Conservation (phyloP, 1,140 invertebrate genomes). For the Brachionus koreanus region DNA sequence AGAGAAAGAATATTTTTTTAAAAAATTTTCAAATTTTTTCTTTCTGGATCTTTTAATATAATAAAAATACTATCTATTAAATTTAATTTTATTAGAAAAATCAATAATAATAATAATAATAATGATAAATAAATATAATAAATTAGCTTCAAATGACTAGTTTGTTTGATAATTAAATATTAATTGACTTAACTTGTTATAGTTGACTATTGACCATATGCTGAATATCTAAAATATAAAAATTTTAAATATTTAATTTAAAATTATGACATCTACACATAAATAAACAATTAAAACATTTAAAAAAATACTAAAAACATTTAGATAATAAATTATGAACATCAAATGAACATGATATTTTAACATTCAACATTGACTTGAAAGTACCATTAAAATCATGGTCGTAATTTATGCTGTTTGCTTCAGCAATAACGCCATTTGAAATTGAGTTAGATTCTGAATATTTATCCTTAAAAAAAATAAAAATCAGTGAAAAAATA, state of each 20-base stretch:
- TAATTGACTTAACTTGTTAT: neutral
- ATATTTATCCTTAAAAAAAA: neutral
- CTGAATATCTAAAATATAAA: neutral
- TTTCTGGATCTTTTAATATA: too few species aligned
- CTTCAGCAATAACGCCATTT: neutral
- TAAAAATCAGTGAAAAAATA: neutral
- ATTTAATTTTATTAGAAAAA: neutral
- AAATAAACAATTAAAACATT: conserved; percentile 13
- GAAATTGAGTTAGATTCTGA: neutral
- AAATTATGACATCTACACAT: neutral
- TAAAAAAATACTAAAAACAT: neutral
- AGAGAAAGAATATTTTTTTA: too few species aligned
- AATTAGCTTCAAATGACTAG: neutral
- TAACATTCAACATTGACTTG: conserved; percentile 18
- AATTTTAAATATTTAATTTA: neutral
- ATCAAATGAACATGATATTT: neutral
- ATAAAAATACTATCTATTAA: too few species aligned
- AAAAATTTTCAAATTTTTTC: too few species aligned
- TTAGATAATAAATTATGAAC: neutral
- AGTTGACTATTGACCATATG: neutral
- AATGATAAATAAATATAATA: neutral
- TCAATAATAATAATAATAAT: neutral
- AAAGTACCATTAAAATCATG: conserved; percentile 23
- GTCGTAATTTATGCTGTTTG: neutral
- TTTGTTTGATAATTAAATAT: neutral